These are phyloP conservation scores for Heliconius hewitsoni DNA, from an alignment of 1,140 invertebrate genomes.

Conservation along the genomic window DNA sequence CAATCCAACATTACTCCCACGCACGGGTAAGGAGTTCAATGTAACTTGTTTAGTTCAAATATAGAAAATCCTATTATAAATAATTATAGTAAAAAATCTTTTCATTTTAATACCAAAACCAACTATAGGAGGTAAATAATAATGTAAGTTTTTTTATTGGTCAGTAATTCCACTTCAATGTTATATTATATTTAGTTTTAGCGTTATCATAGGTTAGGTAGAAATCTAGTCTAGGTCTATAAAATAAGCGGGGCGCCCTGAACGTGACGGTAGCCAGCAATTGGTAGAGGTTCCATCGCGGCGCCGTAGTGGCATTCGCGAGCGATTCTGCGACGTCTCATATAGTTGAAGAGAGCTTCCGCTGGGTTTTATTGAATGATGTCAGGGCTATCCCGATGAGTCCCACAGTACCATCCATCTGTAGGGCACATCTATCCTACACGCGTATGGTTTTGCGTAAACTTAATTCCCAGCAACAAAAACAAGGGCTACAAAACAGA, in stretches of 20 bases:
- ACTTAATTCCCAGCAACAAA: too few species aligned
- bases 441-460: too few species aligned
- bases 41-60: conserved; percentile 14
- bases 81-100: not conserved
- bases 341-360: too few species aligned
- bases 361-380: too few species aligned
- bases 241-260: not conserved
- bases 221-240: not conserved
- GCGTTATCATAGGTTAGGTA: not conserved
- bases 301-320: too few species aligned
- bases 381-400: too few species aligned
- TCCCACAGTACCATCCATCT: too few species aligned
- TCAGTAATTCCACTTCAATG: not conserved
- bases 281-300: too few species aligned
- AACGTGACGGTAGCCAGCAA: too few species aligned
- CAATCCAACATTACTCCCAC: conserved; percentile 42
- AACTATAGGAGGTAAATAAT: not conserved
- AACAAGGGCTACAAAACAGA: too few species aligned
- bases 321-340: too few species aligned
- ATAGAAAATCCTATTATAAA: not conserved
- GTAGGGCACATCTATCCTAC: too few species aligned
- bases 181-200: not conserved
- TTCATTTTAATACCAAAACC: not conserved
- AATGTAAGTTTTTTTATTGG: not conserved
- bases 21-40: conserved; percentile 34